Evolutionary conservation across 2,797 vertebrate species (phyloP), one percentile per base, ranked within the genome.

Genomic region (Otus scops): DNA sequence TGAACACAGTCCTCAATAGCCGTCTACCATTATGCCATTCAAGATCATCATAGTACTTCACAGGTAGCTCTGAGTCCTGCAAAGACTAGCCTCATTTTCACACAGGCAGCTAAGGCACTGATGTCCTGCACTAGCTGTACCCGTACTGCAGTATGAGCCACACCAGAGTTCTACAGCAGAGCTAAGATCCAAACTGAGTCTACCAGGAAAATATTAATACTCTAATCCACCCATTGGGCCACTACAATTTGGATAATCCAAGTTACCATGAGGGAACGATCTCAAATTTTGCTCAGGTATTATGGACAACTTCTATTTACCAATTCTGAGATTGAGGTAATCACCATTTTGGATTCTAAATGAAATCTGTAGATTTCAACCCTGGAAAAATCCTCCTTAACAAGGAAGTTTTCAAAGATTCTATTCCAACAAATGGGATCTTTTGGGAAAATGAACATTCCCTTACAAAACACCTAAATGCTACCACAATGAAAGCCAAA

Each of bases 121-220:
- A 43, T 10, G 19, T 47, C 26, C 53, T 22, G 8, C 3, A 4
- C 24, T 26, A 38, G 7, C 27, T 34, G 21, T 21, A 38, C 5
- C 0, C 1, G 1, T 0, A 1, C 26, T 20, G 67, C 34, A 23
- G 12, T 23, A 54, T 6, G 16, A 81, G 51, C 38, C 54, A 38
- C 47, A 11, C 13, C 3, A 5, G 47, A 26, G 20, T 5, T 54
- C 34, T 19, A 26, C 17, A 54, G 67, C 61, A 92, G 10, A 84
- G 45, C 16, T 75, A 38, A 64, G 64, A 89, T 8, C 26, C 65
- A 84, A 89, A 80, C 21, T 28, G 23, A 47, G 41, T 14, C 63
- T 61, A 56, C 22, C 41, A 50, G 43, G 22, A 86, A 92, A 88
- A 53, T 18, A 81, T 19, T 48, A 69, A 54, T 38, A 60, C 9